These are phyloP conservation scores for Drosophila lutescens DNA, from an alignment of 2,888 invertebrate genomes.

Conservation along the genomic window DNA sequence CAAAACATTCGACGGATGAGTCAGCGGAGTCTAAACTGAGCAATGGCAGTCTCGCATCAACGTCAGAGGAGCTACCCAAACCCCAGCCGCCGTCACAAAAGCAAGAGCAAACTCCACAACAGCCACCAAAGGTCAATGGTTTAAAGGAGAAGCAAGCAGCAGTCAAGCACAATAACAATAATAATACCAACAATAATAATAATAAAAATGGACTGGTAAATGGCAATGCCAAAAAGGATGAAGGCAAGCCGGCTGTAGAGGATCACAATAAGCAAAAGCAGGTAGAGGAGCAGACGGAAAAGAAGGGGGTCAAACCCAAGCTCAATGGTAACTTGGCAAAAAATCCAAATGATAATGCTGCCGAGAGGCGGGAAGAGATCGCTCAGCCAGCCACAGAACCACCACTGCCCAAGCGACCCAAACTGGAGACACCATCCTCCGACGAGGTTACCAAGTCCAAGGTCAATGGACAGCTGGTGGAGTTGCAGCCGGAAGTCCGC, in stretches of 20 bases:
- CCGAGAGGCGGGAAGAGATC: background rate
- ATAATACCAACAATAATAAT: conserved; percentile 23
- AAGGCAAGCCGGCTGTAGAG: conserved; percentile 3
- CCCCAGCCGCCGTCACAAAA: background rate
- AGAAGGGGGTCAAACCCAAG: conserved; percentile 4
- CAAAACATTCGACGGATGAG: conserved; percentile 21
- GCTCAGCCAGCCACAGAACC: background rate
- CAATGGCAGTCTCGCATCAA: conserved; percentile 44
- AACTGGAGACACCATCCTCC: conserved; percentile 6
- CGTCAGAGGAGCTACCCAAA: background rate
- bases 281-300: background rate
- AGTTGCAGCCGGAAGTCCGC: background rate
- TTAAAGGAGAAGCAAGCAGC: conserved; percentile 18
- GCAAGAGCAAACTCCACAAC: background rate
- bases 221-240: conserved; percentile 40
- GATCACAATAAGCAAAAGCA: conserved; percentile 2
- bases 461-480: conserved; percentile 18
- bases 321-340: conserved; percentile 58
- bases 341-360: conserved; percentile 3
- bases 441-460: conserved; percentile 5
- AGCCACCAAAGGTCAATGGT: conserved; percentile 36
- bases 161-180: conserved; percentile 45
- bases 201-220: conserved; percentile 54
- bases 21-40: conserved; percentile 30
- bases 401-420: conserved; percentile 61